Evolutionary conservation across 2,797 vertebrate genomes (phyloP), one percentile per base, ranked within the genome.

Genomic region (Eremophila alpestris): DNA sequence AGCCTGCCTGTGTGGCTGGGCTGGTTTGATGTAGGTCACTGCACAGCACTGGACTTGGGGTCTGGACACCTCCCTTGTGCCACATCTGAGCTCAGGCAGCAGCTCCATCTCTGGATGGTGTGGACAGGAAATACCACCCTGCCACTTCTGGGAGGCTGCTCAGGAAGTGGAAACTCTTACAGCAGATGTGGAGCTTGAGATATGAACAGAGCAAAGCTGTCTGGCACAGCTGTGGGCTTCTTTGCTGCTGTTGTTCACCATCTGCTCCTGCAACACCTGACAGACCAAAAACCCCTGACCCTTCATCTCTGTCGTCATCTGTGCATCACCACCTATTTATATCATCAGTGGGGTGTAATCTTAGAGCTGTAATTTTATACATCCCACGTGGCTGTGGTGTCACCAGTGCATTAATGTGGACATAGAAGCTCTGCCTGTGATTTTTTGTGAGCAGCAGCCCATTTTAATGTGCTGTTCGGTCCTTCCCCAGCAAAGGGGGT

Each of bases 21-120:
- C 49, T 83, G 54, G 29, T 41, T 55, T 91, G 89, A 90, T 95
- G 62, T 89, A 93, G 94, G 94, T 96, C 93, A 92, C 48, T 5
- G 13, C 62, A 24, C 2, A 9, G 38, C 51, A 3, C 63, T 73
- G 46, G 40, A 23, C 49, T 80, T 30, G 0, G 20, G 62, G 26
- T 68, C 18, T 1, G 45, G 45, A 15, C 26, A 5, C 1, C 0
- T 60, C 54, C 38, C 38, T 68, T 21, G 34, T 3, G 1, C 2
- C n/a, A 2, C 5, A 3, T 43, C 63, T 80, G 75, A 79, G 48
- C 48, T 79, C 86, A 75, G 83, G 58, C 58, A 75, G 38, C 87
- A 82, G 58, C 54, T 69, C 71, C 2, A 0, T 17, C 80, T 74
- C 2, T 70, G 67, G 26, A 2, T 5, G 41, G 38, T 3, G 7